phyloP scores from a whole-genome alignment of 2,797 vertebrate species.

The Enteromius trimaculatus region DNA sequence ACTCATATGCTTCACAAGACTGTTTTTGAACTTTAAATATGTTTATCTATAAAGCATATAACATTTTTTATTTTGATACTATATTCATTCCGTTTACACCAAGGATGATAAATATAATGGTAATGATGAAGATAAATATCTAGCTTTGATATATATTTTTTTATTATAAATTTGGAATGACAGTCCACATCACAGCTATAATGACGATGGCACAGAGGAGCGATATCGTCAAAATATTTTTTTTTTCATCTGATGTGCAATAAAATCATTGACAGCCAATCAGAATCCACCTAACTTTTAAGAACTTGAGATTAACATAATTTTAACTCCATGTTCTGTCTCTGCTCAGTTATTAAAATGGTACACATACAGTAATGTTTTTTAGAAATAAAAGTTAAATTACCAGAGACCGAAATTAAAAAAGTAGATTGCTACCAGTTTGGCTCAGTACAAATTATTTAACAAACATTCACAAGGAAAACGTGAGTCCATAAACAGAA shows the following conservation, averaged over 20 bases:
- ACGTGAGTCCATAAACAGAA: neutral
- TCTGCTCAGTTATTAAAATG: neutral
- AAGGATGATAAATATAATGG: neutral
- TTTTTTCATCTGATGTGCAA: neutral
- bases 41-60: neutral
- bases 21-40: neutral
- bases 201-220: neutral
- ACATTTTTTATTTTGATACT: neutral
- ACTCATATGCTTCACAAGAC: slow-evolving; percentile 16
- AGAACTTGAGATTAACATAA: neutral
- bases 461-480: slow-evolving; percentile 25
- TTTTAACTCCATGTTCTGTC: neutral
- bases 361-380: neutral
- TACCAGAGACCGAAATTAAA: neutral
- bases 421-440: neutral
- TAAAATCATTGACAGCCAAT: neutral
- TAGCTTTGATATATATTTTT: neutral
- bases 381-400: neutral
- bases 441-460: slow-evolving; percentile 7
- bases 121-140: neutral
- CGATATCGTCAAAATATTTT: neutral
- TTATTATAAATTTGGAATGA: neutral
- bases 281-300: neutral
- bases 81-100: neutral
- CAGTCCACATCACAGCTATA: neutral